Conservation (phyloP, 2,797 vertebrate genomes). For the Malacoraja senta region DNA sequence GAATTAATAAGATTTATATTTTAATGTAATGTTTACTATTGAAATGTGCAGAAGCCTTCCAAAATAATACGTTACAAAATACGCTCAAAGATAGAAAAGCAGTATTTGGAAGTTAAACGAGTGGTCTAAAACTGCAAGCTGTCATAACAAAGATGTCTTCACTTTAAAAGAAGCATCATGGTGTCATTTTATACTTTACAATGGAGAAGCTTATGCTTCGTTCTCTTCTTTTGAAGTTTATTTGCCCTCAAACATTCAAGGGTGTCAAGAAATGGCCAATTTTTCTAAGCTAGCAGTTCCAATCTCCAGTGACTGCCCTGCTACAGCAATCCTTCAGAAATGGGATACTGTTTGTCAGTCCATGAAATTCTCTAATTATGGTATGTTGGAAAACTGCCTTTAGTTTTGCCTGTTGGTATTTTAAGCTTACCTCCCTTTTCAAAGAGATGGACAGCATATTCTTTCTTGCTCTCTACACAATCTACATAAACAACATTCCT, state of each 20-base stretch:
- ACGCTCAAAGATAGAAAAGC: neutral
- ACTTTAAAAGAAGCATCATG: neutral
- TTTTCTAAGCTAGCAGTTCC: slow-evolving; percentile 5
- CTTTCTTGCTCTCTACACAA: neutral
- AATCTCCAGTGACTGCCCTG: neutral
- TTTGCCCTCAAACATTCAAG: neutral
- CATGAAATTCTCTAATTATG: slow-evolving; percentile 35
- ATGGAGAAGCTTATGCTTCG: neutral
- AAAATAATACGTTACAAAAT: neutral
- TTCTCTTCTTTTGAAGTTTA: slow-evolving; percentile 18
- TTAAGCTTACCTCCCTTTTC: neutral
- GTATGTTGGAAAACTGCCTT: slow-evolving; percentile 21
- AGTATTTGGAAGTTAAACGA: neutral
- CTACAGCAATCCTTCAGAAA: slow-evolving; percentile 13
- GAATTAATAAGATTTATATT: neutral
- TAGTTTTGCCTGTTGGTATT: neutral
- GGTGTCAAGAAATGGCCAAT: slow-evolving; percentile 15
- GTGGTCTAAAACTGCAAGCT: slow-evolving; percentile 15
- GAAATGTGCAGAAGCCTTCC: neutral
- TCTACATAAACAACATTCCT: neutral
- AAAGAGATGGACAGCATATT: neutral
- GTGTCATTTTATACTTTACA: neutral
- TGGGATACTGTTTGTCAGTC: slow-evolving; percentile 24
- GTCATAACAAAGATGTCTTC: neutral
- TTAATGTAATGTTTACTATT: neutral